Conservation (phyloP, 2,888 invertebrate species). For the Zonitis immaculata region DNA sequence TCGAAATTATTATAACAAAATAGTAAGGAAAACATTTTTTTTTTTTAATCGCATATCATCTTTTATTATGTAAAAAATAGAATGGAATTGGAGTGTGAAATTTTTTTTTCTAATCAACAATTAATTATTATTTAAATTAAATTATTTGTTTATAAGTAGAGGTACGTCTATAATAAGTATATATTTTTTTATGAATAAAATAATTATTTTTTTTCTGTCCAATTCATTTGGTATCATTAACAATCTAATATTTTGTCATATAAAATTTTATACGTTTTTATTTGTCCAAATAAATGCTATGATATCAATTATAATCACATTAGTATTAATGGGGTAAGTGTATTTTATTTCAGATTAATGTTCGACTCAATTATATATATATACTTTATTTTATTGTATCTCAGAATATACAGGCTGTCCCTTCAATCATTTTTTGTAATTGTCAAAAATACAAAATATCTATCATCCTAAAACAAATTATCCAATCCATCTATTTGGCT, state of each 20-base stretch:
- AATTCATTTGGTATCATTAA: not conserved
- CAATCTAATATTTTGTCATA: conserved; percentile 27
- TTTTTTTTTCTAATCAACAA: conserved; percentile 11
- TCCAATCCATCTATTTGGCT: too few relatives aligned
- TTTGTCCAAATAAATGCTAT: not conserved
- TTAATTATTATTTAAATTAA: too few relatives aligned
- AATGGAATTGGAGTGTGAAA: conserved; percentile 16
- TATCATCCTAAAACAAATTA: too few relatives aligned
- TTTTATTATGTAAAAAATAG: conserved; percentile 9
- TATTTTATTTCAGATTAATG: conserved; percentile 33
- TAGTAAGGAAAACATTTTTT: conserved; percentile 8
- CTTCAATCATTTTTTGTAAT: too few relatives aligned
- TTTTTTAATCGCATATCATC: conserved; percentile 1
- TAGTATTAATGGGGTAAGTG: conserved; percentile 35
- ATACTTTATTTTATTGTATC: conserved; percentile 26
- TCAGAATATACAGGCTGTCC: too few relatives aligned
- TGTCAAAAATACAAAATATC: too few relatives aligned
- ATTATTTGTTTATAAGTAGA: too few relatives aligned
- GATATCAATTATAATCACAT: conserved; percentile 31
- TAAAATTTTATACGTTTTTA: not conserved
- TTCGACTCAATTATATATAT: conserved; percentile 24
- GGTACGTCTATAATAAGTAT: too few relatives aligned
- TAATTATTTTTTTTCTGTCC: too few relatives aligned
- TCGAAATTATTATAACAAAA: conserved; percentile 4
- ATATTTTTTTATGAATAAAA: too few relatives aligned